Evolutionary conservation across 2,113 vertebrate genomes (phyloP).

Genomic region (Montifringilla adamsi): DNA sequence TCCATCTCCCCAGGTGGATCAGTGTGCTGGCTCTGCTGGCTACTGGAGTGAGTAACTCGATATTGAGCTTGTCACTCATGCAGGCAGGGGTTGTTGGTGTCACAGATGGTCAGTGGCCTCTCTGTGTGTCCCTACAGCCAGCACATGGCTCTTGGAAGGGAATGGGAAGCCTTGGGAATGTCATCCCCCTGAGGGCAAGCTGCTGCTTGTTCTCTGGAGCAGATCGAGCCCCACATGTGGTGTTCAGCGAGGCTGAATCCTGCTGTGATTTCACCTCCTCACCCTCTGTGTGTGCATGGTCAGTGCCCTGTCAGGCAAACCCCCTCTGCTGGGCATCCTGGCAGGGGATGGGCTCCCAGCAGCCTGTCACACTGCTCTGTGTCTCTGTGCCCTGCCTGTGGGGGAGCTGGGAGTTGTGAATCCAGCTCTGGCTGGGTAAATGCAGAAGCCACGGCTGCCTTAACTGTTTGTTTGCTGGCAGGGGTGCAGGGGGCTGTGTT

Average conservation of each 20-base stretch:
- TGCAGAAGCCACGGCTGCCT: background rate
- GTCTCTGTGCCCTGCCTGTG: background rate
- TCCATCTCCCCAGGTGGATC: background rate
- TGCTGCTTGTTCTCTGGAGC: background rate
- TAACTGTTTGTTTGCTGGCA: background rate
- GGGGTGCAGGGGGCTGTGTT: background rate
- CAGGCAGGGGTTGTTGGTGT: background rate
- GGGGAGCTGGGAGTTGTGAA: background rate
- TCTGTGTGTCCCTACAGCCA: fast-evolving
- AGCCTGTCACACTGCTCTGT: background rate
- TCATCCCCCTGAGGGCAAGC: background rate
- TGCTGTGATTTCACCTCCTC: slow-evolving; percentile 36
- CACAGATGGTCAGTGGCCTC: background rate
- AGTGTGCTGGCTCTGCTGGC: background rate
- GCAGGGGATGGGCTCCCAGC: background rate
- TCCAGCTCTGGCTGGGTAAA: background rate
- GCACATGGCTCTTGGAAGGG: fast-evolving
- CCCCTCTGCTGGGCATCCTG: background rate
- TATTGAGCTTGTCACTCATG: background rate
- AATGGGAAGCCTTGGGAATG: background rate
- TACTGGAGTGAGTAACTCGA: background rate
- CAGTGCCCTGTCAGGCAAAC: background rate
- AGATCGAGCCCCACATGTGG: fast-evolving
- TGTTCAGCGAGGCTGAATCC: background rate
- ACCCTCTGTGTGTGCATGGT: background rate